Percentiles rank a stretch among this genome's conserved stretches.
These are phyloP conservation scores for Rhynchotus rufescens DNA, from an alignment of 2,797 vertebrate species.

Conservation along the genomic window DNA sequence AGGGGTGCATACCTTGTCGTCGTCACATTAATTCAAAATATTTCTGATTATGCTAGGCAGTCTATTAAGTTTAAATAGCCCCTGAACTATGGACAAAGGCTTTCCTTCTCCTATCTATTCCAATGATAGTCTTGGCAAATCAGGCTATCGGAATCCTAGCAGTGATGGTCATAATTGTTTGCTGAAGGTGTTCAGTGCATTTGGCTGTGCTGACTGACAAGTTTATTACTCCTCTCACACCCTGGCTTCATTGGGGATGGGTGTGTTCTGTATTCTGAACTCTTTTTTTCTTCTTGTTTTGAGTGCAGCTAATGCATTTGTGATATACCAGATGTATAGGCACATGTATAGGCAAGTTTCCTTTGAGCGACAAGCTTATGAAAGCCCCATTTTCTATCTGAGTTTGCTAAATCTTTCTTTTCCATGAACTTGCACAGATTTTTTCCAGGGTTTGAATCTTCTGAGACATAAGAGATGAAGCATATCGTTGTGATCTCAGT, in stretches of 20 bases:
- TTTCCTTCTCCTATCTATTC: neutral
- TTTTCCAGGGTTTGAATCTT: constrained; percentile 2
- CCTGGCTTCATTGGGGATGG: neutral
- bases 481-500: neutral
- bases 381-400: neutral
- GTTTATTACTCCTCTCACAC: neutral
- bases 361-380: neutral
- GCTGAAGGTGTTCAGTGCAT: neutral
- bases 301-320: neutral
- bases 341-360: neutral
- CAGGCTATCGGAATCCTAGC: neutral
- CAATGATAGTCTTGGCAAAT: neutral
- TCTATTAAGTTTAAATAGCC: neutral
- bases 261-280: neutral
- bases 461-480: neutral
- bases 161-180: neutral
- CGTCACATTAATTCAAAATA: neutral
- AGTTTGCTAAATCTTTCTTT: neutral
- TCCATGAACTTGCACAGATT: neutral
- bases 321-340: accelerated
- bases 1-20: neutral
- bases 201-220: neutral
- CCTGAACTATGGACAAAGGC: neutral
- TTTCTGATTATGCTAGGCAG: neutral
- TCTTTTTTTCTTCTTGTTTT: neutral